These are phyloP conservation scores for Leptoclinus maculatus DNA, from an alignment of 2,797 vertebrate species.

Conservation along the genomic window DNA sequence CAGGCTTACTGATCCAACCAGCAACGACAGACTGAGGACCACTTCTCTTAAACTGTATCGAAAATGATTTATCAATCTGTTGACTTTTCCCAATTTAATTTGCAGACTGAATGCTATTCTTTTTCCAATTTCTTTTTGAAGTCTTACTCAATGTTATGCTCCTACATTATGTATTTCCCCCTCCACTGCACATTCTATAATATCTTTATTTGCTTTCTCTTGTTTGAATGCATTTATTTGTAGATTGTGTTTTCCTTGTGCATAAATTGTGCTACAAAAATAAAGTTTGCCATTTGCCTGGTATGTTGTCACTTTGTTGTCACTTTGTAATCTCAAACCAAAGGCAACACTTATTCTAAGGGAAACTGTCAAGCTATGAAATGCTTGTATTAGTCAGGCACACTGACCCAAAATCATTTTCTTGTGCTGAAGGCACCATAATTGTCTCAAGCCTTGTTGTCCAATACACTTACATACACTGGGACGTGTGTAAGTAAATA, in stretches of 20 bases:
- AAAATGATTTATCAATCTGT: neutral
- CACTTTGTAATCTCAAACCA: neutral
- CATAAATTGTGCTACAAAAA: neutral
- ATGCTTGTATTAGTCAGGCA: neutral
- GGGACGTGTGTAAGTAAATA: neutral
- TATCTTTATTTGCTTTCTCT: neutral
- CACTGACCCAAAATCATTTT: neutral
- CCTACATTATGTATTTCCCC: neutral
- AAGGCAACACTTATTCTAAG: neutral
- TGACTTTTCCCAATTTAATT: neutral
- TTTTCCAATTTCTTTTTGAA: neutral
- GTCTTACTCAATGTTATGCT: neutral
- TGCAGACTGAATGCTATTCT: neutral
- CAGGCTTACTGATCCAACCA: neutral
- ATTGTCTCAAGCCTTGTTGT: neutral
- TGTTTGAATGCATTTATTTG: neutral
- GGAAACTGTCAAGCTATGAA: neutral
- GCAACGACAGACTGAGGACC: neutral
- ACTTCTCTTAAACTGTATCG: no score
- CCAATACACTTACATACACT: neutral
- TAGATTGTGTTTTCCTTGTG: neutral
- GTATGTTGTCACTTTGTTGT: slow-evolving; percentile 1
- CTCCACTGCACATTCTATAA: neutral
- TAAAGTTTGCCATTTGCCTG: slow-evolving; percentile 1
- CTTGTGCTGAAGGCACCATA: neutral